Base-by-base conservation (phyloP, 2,797 vertebrate species). In the Linurgus olivaceus region DNA sequence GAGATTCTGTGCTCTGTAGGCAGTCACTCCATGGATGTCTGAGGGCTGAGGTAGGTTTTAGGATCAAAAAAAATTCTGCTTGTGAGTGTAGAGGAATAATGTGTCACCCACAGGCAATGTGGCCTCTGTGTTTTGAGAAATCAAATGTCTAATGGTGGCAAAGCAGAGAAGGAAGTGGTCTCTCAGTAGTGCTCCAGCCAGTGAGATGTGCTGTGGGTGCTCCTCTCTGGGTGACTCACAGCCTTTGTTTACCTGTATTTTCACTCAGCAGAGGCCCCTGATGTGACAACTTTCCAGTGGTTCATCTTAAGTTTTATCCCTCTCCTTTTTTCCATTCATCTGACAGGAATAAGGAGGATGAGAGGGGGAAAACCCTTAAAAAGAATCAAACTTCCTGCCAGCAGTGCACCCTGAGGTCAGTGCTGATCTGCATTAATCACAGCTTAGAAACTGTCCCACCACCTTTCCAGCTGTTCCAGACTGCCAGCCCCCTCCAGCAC, bases 201-300 rank as follows among this genome's bases (percentile, higher is more conserved):
- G 26, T 29, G 24, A 70, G 16, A 73, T 45, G 5, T 5, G 28
- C 7, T 51, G 2, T 24, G 5, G 28, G 19, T 61, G 17, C n/a
- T 68, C 17, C 47, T 75, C 37, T 54, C 18, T 42, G 45, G 17
- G 29, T 28, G 29, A 51, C 28, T 71, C 6, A 12, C 4, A 14
- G 3, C 3, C 6, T 66, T 66, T 83, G 2, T 28, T 74, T 37
- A n/a, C n/a, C 17, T 74, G 13, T 8, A 10, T 47, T 91, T 71
- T 85, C 0, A 1, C 40, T 47, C 57, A 44, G 10, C n/a, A 55
- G 11, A 73, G 17, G 4, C 29, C 6, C 10, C 3, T 4, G 29
- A 44, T 7, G 16, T 5, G 5, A 5, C 37, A 37, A 12, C 5
- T 37, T 84, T 42, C 31, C 33, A 57, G 8, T 42, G 8, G 31